These are phyloP conservation scores for Xiphophorus birchmanni DNA, from an alignment of 2,797 vertebrate genomes.

Conservation along the genomic window DNA sequence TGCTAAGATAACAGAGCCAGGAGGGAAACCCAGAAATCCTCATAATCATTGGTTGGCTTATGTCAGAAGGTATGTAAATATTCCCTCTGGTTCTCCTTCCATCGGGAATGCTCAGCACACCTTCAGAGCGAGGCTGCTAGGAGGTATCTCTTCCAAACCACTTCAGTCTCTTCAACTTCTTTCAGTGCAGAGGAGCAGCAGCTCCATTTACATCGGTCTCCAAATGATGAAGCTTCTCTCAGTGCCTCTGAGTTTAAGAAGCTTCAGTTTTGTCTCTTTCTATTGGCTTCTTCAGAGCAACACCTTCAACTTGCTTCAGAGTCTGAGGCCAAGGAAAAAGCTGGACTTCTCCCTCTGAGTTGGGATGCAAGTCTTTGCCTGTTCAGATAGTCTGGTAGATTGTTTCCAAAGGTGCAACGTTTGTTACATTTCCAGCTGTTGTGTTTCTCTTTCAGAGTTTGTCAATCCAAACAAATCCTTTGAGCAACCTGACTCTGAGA, in stretches of 20 bases:
- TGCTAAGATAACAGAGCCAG: neutral
- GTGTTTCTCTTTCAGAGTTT: no score
- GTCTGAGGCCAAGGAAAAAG: neutral
- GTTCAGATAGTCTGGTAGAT: no score
- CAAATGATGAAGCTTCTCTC: neutral
- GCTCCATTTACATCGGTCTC: neutral
- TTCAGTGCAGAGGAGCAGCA: neutral
- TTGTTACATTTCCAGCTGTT: no score
- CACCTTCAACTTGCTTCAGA: neutral
- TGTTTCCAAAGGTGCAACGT: no score
- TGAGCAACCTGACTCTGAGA: no score
- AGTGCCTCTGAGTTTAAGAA: neutral
- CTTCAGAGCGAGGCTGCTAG: neutral
- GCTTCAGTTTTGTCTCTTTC: neutral
- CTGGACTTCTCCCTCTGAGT: neutral
- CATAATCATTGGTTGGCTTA: neutral
- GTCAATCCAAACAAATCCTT: no score
- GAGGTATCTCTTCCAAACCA: neutral
- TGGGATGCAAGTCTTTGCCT: neutral
- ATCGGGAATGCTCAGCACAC: neutral
- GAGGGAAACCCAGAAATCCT: neutral
- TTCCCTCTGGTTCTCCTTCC: neutral
- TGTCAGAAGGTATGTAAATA: neutral
- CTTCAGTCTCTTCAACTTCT: neutral
- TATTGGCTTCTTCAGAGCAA: neutral